Conservation (phyloP, 2,113 vertebrate species). For the Dromiciops gliroides region DNA sequence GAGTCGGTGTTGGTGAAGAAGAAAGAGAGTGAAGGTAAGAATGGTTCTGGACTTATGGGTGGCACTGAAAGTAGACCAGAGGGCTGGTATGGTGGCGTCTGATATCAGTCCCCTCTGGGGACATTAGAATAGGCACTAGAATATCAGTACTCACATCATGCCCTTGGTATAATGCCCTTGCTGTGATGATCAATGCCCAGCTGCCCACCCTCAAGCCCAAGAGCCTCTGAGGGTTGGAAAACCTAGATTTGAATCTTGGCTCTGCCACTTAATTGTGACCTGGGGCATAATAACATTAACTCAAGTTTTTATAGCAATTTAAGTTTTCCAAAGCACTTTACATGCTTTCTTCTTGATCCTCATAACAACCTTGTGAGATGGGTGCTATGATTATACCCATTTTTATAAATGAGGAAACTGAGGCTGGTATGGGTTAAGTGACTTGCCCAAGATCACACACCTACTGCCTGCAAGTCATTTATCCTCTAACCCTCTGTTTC, state of each 20-base stretch:
- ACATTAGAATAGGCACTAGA: background rate
- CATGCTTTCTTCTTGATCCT: background rate
- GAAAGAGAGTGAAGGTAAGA: constrained; percentile 88
- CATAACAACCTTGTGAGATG: background rate
- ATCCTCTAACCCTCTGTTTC: background rate
- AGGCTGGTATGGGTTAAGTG: background rate
- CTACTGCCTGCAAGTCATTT: background rate
- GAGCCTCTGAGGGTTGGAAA: background rate
- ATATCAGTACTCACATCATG: background rate
- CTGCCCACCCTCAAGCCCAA: background rate
- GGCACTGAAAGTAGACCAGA: accelerated
- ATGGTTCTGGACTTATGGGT: accelerated
- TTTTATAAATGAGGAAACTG: background rate
- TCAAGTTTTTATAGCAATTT: background rate
- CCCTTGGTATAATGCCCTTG: background rate
- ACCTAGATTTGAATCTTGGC: background rate
- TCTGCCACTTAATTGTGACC: background rate
- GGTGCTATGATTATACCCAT: background rate
- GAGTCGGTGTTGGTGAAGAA: constrained; percentile 89
- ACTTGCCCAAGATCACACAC: background rate
- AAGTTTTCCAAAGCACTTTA: background rate
- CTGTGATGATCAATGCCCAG: background rate
- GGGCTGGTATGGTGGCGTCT: background rate
- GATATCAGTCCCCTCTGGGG: background rate
- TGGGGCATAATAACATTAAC: background rate